Base-by-base conservation (phyloP, 2,113 vertebrate genomes). In the Chlamydotis undulata region DNA sequence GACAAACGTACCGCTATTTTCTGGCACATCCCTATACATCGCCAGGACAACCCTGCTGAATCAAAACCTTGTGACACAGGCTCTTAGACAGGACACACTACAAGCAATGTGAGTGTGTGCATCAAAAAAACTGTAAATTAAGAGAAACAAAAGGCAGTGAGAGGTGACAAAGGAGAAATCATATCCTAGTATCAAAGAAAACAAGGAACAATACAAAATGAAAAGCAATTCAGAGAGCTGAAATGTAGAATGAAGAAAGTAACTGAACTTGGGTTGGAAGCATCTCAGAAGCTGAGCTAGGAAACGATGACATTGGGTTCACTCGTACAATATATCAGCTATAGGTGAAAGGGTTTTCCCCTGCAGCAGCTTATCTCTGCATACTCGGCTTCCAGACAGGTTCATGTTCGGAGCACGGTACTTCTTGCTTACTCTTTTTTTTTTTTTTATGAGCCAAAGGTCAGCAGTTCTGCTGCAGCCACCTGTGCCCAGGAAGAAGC, bases 91-190 rank as follows among this genome's bases (percentile, higher is more conserved):
- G 19, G 70, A 63, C 10, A 73, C 49, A 8, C n/a, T 10, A 84
- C 7, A 18, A 73, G 22, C 57, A 63, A 35, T 1, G 0, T 0
- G 4, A 77, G 41, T 5, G 47, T 5, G 10, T 2, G 15, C 5
- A 5, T 19, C 41, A 69, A 79, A 80, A 68, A 39, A 2, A 21
- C 3, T 11, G 29, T 64, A 45, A 70, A 41, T 18, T 4, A 50
- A 70, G 64, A 78, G 55, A 45, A 92, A 78, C 29, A 39, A 77
- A 70, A 55, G 76, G 60, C 29, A 80, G 19, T 9, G 74, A 74
- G 59, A 77, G 59, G 50, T 74, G 68, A 37, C 60, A 83, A 53
- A 43, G 67, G 73, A 49, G 52, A 78, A 90, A 75, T 71, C 35
- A 6, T 25, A 70, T 21, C 68, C 77, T 92, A 60, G 85, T 69